These are phyloP conservation scores for Orthosia incerta DNA, from an alignment of 2,888 invertebrate species.

Conservation along the genomic window DNA sequence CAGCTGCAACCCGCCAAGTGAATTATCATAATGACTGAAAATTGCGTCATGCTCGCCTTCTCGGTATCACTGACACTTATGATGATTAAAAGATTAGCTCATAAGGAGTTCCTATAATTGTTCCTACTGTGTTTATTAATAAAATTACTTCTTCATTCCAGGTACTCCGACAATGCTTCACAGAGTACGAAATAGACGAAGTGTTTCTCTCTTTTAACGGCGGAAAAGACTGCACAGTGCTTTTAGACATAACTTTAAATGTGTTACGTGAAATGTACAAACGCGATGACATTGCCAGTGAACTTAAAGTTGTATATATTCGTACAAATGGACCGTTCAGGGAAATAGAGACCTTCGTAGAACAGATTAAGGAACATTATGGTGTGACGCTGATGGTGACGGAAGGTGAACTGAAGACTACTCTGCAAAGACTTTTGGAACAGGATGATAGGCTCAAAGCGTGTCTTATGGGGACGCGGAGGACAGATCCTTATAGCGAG, in stretches of 20 bases:
- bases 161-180: constrained; percentile 92
- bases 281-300: constrained; percentile 79
- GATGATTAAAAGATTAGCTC: constrained; percentile 9
- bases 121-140: not conserved
- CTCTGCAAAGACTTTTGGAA: constrained; percentile 92
- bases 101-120: not conserved
- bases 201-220: constrained; percentile 98
- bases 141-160: constrained; percentile 77
- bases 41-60: constrained; percentile 20
- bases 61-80: not conserved
- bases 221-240: constrained; percentile 99
- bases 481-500: constrained; percentile 96
- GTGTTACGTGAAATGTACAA: constrained; percentile 77
- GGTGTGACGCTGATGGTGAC: constrained; percentile 93
- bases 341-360: constrained; percentile 96
- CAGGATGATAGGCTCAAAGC: constrained; percentile 93
- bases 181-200: constrained; percentile 93
- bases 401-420: constrained; percentile 93
- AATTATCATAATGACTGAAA: constrained; percentile 2
- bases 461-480: constrained; percentile 97
- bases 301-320: constrained; percentile 95
- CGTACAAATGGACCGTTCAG: constrained; percentile 95
- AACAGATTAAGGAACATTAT: constrained; percentile 93
- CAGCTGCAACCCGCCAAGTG: too few species aligned
- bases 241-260: constrained; percentile 91